Conservation (phyloP, 1,140 invertebrate genomes). For the Parapsyche elsis region DNA sequence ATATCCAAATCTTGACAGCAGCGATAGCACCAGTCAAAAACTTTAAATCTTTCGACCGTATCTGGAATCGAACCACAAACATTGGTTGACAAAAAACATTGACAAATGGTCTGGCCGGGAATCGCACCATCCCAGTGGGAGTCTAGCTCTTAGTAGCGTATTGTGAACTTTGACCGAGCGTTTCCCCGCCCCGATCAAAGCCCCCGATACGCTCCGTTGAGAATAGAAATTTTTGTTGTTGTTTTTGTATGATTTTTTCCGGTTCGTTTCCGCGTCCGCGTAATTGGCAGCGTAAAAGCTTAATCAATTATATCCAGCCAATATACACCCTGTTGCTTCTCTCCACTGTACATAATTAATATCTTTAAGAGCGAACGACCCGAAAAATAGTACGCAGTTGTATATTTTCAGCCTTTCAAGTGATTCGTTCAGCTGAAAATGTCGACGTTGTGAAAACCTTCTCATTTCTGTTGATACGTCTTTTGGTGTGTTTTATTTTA, state of each 20-base stretch:
- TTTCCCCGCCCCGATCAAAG: neutral
- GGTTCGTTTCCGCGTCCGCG: neutral
- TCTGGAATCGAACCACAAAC: too few species aligned
- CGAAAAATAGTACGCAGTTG: neutral
- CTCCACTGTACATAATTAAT: neutral
- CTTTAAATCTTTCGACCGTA: too few species aligned
- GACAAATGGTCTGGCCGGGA: too few species aligned
- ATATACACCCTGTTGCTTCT: conserved; percentile 4
- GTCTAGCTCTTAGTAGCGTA: too few species aligned
- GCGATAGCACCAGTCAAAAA: too few species aligned
- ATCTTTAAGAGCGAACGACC: neutral
- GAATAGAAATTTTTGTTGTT: too few species aligned
- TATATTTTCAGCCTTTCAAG: neutral
- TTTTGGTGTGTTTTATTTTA: too few species aligned
- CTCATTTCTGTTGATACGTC: neutral
- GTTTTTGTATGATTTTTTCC: neutral
- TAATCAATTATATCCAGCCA: neutral
- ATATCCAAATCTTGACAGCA: too few species aligned
- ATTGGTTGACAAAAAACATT: too few species aligned
- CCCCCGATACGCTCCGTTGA: neutral
- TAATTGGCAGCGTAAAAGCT: neutral
- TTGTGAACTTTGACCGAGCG: neutral
- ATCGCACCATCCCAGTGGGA: too few species aligned
- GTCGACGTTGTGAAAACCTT: neutral
- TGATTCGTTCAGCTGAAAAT: neutral